A percentile compares a stretch with the other conserved stretches of the same genome.
phyloP scores from a whole-genome alignment of 2,888 invertebrate genomes.

The Plusia festucae region DNA sequence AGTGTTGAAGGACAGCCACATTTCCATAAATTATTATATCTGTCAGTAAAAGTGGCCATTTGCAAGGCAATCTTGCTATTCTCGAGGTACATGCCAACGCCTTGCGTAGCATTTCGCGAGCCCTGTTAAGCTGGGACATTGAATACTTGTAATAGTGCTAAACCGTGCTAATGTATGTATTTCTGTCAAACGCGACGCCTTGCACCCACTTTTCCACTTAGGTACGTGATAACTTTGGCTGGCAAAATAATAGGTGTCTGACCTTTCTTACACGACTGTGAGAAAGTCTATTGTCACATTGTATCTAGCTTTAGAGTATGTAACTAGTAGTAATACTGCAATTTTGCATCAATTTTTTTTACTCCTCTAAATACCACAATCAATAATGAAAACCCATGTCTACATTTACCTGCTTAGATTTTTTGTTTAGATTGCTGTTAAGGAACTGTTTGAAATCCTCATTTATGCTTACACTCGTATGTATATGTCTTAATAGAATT shows the following conservation, averaged over 20 bases:
- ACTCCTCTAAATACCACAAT: not conserved
- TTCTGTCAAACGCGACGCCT: conserved; percentile 58
- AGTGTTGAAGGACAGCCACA: conserved; percentile 31
- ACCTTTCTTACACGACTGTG: conserved; percentile 21
- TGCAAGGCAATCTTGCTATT: conserved; percentile 35
- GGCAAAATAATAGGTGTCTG: conserved; percentile 26
- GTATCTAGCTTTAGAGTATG: not conserved
- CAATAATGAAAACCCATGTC: not conserved
- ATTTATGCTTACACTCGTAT: not conserved
- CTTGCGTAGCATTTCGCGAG: conserved; percentile 21
- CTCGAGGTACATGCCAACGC: conserved; percentile 7
- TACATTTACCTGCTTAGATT: too few relatives aligned
- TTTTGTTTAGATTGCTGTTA: not conserved
- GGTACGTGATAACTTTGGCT: conserved; percentile 26
- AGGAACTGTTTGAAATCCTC: not conserved
- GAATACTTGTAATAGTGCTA: conserved; percentile 39
- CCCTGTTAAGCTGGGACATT: conserved; percentile 26
- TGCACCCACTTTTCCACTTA: conserved; percentile 50
- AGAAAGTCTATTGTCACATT: conserved; percentile 19
- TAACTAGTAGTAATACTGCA: not conserved
- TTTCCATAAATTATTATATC: conserved; percentile 39
- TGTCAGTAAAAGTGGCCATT: conserved; percentile 35
- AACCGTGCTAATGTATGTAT: conserved; percentile 61
- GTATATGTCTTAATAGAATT: too few relatives aligned
- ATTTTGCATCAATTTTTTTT: not conserved